Base-by-base conservation (phyloP, 2,797 vertebrate species). In the Malurus leucopterus region DNA sequence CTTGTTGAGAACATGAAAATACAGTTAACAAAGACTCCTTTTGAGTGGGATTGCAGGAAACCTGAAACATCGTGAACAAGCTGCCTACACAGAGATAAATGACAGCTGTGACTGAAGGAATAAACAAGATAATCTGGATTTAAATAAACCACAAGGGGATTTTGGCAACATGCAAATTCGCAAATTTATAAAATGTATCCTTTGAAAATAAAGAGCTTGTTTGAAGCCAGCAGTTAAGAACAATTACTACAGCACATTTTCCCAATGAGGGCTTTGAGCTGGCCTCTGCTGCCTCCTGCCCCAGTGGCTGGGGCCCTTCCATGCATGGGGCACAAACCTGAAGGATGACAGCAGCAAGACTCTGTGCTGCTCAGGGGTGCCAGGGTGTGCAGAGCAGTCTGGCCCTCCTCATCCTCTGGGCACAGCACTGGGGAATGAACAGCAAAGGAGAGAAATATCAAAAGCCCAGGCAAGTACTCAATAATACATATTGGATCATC, bases 41-140 rank as follows among this genome's bases (percentile, higher is more conserved):
- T 75, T 68, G 95, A 94, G 92, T 59, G 88, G 85, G 16, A 34
- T 86, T 92, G 92, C 85, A 75, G 93, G 92, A 93, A 95, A 89
- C 93, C 94, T 63, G 62, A 93, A 90, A 93, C 92, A 41, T 92
- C 59, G 87, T 92, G 94, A 95, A 87, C 32, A 82, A 86, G 89
- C 96, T 96, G 94, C 94, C 94, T 81, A 93, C 70, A 75, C 87
- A 79, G 23, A 93, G 86, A 94, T 95, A 95, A 96, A 94, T 61
- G 94, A 95, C 96, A 97, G 93, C 96, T 96, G 97, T 95, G 95
- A 95, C 91, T 92, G 92, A 96, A 93, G 93, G 93, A 97, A 96
- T 96, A 96, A 97, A 97, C 96, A 96, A 94, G 93, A 96, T 97
- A 96, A 96, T 97, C 96, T 94, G 95, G 96, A 96, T 93, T 96